Base-by-base conservation (phyloP, 2,888 invertebrate species). In the Spicauda simplicius region DNA sequence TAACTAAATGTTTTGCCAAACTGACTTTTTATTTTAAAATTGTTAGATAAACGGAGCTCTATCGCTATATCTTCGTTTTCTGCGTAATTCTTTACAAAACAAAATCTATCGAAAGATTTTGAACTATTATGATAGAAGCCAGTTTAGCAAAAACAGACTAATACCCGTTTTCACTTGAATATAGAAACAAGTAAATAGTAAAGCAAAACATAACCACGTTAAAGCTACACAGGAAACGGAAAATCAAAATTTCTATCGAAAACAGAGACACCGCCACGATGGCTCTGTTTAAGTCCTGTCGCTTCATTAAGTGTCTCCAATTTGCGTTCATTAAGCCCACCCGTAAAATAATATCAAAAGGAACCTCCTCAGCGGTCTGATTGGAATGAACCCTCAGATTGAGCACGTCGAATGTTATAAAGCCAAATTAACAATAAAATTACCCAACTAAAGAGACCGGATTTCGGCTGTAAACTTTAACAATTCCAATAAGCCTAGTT, bases 401-500 rank as follows among this genome's bases (percentile, higher is more conserved):
- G 48, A 66, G 59, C 54, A 30, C 53, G 41, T 64, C 65, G 59
- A 59, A 66, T 20, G 60, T 66, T 66, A 58, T 65, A 60, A 60
- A 60, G 48, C 66, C 66, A 55, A 66, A 66, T 60, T 66, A 66
- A 66, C 66, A 66, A 59, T 55, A 58, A 54, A 60, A 66, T 60
- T 66, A 60, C 55, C 50, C 45, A 53, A 60, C 54, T 60, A 66
- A 60, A 54, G 54, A 66, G 66, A 45, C 60, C 54, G 66, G 60
- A 69, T 71, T 67, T 67, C 48, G 69, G 64, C 59, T 69, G 52
- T 64, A 67, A 71, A 71, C 61, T 71, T 72, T 67, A 69, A 67
- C 67, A 71, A 70, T 72, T 69, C 68, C 61, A 70, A 71, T 72
- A 72, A 72, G 61, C 62, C 61, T 48, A 60, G 60, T 59, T 54